These are phyloP conservation scores for Theristicus caerulescens DNA, from an alignment of 2,113 vertebrate species.

Conservation along the genomic window DNA sequence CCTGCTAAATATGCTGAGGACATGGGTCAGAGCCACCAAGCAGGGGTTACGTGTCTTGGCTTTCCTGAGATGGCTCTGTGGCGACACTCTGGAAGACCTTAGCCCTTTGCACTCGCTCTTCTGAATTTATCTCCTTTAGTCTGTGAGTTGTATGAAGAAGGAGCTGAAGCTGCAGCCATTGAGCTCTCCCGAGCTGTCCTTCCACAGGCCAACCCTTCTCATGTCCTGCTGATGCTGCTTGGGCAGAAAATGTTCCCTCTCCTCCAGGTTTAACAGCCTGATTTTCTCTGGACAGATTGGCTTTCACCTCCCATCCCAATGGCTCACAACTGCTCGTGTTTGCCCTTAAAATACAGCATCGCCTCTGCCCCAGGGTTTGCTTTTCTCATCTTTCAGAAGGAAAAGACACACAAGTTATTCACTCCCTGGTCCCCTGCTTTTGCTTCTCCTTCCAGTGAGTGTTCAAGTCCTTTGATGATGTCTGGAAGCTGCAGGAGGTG, in stretches of 20 bases:
- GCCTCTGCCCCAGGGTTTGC: background rate
- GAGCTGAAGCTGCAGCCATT: background rate
- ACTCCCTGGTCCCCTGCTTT: constrained; percentile 49
- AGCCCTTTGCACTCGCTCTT: background rate
- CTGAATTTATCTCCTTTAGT: background rate
- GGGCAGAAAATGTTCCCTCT: background rate
- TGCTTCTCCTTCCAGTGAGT: constrained; percentile 52
- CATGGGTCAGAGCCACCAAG: background rate
- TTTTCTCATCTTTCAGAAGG: constrained; percentile 21
- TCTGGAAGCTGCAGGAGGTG: constrained; percentile 64
- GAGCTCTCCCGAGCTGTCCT: background rate
- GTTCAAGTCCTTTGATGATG: constrained; percentile 34
- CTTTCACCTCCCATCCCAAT: background rate
- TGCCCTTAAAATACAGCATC: background rate
- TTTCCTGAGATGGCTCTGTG: background rate
- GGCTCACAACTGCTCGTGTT: background rate
- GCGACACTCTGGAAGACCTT: background rate
- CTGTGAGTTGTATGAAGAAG: background rate
- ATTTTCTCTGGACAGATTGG: background rate
- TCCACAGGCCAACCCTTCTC: background rate
- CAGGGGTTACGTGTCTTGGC: background rate
- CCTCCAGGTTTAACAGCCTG: background rate
- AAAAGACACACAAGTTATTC: background rate
- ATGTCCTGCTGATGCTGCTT: background rate
- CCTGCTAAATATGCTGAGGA: background rate